Evolutionary conservation across 2,888 invertebrate species (phyloP), one percentile per base, ranked within the genome.

Genomic region (Epinotia bilunana): DNA sequence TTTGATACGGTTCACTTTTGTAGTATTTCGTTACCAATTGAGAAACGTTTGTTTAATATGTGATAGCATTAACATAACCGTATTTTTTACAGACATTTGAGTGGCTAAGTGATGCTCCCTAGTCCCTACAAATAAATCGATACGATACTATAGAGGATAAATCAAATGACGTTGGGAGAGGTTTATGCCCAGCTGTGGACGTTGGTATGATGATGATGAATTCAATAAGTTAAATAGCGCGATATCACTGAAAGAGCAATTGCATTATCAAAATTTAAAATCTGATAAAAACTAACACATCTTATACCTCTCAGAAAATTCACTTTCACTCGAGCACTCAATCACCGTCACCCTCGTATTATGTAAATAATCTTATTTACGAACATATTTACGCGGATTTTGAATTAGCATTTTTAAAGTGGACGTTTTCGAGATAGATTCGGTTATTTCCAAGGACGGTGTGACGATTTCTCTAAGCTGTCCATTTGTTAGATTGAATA

Each of bases 371-470:
- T 67, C 65, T 55, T 75, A 65, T 60, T 49, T 60, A 53, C 57
- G 58, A 64, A 71, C 53, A 74, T 53, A 46, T 71, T 75, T 65
- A 46, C n/a, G 28, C 43, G 64, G 60, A 65, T 55, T 65, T 60
- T n/a, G 12, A 65, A 74, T 74, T 55, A 65, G 71, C 74, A 70
- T 75, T 74, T 74, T 75, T 43, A 71, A 75, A 75, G 46, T 69
- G 18, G 12, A 70, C 18, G 46, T 53, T 53, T 55, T 55, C 55
- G 23, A 75, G 53, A 64, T 64, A 18, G 18, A 64, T 58, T 65
- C 60, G 53, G 18, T 64, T 67, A 43, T 63, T 46, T 23, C 11
- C 23, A 53, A 65, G 39, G 7, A 73, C 55, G 73, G 65, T 58
- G 60, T 67, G 70, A 64, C 49, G 46, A 70, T 74, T 73, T 49